A percentile compares a stretch with the other conserved stretches of the same genome.
phyloP scores from a whole-genome alignment of 2,888 invertebrate genomes.

The Eulithis prunata region DNA sequence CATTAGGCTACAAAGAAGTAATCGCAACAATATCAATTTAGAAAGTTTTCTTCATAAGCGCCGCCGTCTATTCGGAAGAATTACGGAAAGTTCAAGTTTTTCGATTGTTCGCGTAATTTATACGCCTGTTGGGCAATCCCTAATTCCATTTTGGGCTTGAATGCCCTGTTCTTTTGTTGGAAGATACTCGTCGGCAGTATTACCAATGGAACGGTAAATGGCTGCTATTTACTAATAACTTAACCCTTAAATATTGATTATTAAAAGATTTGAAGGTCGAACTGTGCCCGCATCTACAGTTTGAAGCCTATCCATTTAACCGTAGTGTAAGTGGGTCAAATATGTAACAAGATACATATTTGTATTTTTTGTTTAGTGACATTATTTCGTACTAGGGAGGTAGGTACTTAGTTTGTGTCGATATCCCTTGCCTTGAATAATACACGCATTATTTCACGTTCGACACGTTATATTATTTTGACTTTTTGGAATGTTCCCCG shows the following conservation, averaged over 20 bases:
- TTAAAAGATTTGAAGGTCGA: no score
- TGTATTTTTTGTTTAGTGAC: background rate
- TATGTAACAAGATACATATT: background rate
- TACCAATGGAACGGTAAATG: background rate
- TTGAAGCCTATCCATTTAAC: no score
- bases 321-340: no score
- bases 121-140: slow-evolving; percentile 33
- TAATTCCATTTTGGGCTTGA: slow-evolving; percentile 17
- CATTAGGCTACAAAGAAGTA: slow-evolving; percentile 35
- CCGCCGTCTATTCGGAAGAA: slow-evolving; percentile 42
- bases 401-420: no score
- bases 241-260: no score
- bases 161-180: slow-evolving; percentile 15
- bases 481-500: slow-evolving; percentile 8
- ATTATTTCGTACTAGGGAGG: no score
- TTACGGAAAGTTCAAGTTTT: slow-evolving; percentile 41
- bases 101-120: slow-evolving; percentile 44
- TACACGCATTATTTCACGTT: slow-evolving; percentile 11
- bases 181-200: background rate
- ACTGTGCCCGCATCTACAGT: no score
- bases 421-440: slow-evolving; percentile 4
- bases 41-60: slow-evolving; percentile 42
- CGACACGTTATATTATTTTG: slow-evolving; percentile 11
- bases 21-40: slow-evolving; percentile 42
- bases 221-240: no score